These are phyloP conservation scores for Leptopilina syphax DNA, from an alignment of 2,888 invertebrate genomes.

Conservation along the genomic window DNA sequence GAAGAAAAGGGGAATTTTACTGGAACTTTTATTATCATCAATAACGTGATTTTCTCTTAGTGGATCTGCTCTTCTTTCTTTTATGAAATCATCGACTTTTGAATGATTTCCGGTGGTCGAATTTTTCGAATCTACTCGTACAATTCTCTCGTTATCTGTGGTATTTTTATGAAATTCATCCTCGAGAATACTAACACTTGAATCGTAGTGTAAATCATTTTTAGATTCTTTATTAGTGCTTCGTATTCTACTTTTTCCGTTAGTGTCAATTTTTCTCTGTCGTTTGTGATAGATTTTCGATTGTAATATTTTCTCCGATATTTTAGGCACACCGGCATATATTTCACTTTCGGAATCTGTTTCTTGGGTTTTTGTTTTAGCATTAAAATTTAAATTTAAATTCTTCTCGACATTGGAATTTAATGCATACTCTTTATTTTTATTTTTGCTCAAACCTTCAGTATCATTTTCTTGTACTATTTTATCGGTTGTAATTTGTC, in stretches of 20 bases:
- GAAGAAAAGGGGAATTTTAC: background rate
- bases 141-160: background rate
- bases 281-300: conserved; percentile 26
- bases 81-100: background rate
- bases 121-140: background rate
- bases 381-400: too few species aligned
- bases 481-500: too few species aligned
- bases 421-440: too few species aligned
- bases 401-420: too few species aligned
- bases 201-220: conserved; percentile 49
- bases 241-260: conserved; percentile 40
- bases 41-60: background rate
- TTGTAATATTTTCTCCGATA: conserved; percentile 52
- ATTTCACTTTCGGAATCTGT: conserved; percentile 57
- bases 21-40: conserved; percentile 19
- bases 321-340: conserved; percentile 61
- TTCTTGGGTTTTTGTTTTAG: background rate
- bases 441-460: background rate
- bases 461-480: too few species aligned
- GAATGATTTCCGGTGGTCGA: too few species aligned
- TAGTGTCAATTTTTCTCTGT: conserved; percentile 22
- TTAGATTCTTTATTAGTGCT: conserved; percentile 34
- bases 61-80: background rate
- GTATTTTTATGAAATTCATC: conserved; percentile 50
- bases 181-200: conserved; percentile 62